These are phyloP conservation scores for Penaeus chinensis DNA, from an alignment of 1,140 invertebrate species.

Conservation along the genomic window DNA sequence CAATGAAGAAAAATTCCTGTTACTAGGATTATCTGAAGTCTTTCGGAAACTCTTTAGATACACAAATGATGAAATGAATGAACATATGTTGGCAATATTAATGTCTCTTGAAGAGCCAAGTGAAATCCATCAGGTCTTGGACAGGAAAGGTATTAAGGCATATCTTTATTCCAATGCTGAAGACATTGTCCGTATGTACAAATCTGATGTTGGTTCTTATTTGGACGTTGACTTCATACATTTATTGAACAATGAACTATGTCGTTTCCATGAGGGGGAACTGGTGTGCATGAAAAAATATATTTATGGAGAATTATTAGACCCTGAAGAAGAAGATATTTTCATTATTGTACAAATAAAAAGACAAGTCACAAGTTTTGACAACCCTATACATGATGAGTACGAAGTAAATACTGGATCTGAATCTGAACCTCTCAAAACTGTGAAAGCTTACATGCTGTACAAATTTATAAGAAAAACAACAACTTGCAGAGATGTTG, in stretches of 20 bases:
- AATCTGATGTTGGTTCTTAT: constrained; percentile 19
- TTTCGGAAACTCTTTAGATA: background rate
- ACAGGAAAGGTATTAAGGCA: background rate
- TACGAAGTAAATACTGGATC: constrained; percentile 31
- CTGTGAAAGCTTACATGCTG: background rate
- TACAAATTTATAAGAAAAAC: constrained; percentile 1
- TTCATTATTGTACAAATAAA: constrained; percentile 42
- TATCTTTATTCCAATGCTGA: background rate
- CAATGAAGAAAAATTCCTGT: background rate
- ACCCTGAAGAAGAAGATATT: constrained; percentile 22
- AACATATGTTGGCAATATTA: background rate
- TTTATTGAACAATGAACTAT: constrained; percentile 37
- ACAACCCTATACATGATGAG: background rate
- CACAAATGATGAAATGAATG: background rate
- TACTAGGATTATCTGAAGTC: no score
- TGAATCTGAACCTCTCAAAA: background rate
- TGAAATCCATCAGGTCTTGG: background rate
- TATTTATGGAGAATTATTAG: background rate
- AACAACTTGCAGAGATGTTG: background rate
- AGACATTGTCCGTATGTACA: background rate
- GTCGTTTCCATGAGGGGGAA: constrained; percentile 15
- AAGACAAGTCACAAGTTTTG: background rate
- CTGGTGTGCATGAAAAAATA: constrained; percentile 48
- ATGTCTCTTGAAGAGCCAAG: background rate
- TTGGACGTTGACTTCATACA: background rate